phyloP scores from a whole-genome alignment of 2,797 vertebrate genomes.

The Perodicticus potto region DNA sequence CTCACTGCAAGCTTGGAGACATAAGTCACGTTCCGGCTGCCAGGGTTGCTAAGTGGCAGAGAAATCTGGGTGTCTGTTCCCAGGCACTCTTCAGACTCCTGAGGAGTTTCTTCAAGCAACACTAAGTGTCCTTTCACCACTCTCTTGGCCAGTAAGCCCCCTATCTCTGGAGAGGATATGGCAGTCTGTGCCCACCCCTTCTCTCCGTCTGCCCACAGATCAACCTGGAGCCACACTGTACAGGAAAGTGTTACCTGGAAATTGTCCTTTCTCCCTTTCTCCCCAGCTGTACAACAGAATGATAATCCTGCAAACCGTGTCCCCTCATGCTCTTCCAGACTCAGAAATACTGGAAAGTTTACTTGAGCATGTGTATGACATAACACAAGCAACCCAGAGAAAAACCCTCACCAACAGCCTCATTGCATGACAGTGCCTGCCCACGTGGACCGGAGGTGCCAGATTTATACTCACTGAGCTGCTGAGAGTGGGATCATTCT shows the following conservation, averaged over 20 bases:
- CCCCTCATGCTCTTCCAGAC: not conserved
- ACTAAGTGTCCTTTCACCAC: conserved; percentile 84
- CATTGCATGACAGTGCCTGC: not conserved
- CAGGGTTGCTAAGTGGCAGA: conserved; percentile 61
- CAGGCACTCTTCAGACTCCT: conserved; percentile 45
- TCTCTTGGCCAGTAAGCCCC: conserved; percentile 65
- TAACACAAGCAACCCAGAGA: not conserved
- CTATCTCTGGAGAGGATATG: conserved; percentile 74
- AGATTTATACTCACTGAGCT: not conserved
- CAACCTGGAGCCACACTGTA: not conserved
- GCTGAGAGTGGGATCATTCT: not conserved
- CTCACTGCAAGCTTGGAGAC: not conserved
- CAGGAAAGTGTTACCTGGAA: not conserved
- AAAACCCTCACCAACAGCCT: not conserved
- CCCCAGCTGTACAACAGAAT: not conserved
- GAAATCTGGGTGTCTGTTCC: conserved; percentile 60
- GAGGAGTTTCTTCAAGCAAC: conserved; percentile 75
- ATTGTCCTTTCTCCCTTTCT: not conserved
- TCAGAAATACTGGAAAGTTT: not conserved
- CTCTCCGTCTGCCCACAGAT: not conserved
- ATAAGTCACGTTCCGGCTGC: not conserved
- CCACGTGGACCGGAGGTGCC: not conserved
- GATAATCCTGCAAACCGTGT: no score
- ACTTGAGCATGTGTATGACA: not conserved
- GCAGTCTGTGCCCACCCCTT: not conserved